Base-by-base conservation (phyloP, 2,888 invertebrate species). In the Lampropteryx suffumata region DNA sequence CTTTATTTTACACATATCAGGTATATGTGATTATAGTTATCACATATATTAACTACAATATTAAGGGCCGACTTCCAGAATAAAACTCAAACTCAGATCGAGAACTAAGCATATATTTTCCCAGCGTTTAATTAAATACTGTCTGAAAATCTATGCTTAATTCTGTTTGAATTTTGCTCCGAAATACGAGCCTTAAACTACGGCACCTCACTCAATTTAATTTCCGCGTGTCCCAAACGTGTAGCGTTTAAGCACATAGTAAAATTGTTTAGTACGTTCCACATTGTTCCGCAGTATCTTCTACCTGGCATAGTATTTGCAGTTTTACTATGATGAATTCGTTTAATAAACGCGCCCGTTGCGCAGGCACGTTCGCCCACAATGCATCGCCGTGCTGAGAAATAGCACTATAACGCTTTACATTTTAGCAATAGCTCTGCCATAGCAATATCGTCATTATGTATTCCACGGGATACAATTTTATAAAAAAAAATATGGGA, bases 261-360 rank as follows among this genome's bases (percentile, higher is more conserved):
- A 41, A 33, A 35, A 42, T 35, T 41, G 35, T 41, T 48, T 42
- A 33, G 17, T 9, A 24, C 29, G 47, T 30, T 26, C 26, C 14
- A 30, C 35, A 48, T 30, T 27, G 48, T 35, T 42, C 9, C 33
- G n/a, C 12, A 33, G 39, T 48, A 35, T 48, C 29, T 30, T 42
- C 17, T 43, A 49, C 36, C 43, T 39, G 32, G 33, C 43, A 50
- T 50, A 43, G 33, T 47, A 52, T 53, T 50, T 53, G 21, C 48
- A 44, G 48, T 53, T 53, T 44, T 35, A 50, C 59, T 58, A 61
- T 81, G 80, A 79, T 78, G 69, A 71, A 81, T 79, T 73, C 67
- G 71, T 80, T 76, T 77, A 79, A 80, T 80, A 78, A 78, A 65
- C 64, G 69, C 54, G 50, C 42, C 50, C 49, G 50, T 53, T 58